A percentile compares a stretch with the other conserved stretches of the same genome.
phyloP scores from a whole-genome alignment of 2,888 invertebrate species.

The Nymphalis urticae region DNA sequence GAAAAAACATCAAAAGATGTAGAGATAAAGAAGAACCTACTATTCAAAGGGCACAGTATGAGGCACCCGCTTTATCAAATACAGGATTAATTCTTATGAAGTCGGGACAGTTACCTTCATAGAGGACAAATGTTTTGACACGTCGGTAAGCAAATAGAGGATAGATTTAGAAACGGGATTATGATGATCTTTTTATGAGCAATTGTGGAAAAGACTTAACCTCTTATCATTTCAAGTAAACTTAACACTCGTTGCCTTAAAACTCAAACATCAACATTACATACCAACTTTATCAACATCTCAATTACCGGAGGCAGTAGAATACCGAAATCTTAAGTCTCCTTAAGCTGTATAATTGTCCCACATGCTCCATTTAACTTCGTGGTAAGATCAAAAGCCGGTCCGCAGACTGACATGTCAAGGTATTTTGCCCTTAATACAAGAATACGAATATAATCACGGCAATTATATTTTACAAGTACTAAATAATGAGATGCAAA shows the following conservation, averaged over 20 bases:
- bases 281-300: conserved; percentile 33
- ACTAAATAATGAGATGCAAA: not conserved
- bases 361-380: conserved; percentile 41
- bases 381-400: conserved; percentile 47
- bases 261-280: conserved; percentile 29
- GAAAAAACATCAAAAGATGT: conserved; percentile 64
- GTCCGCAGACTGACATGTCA: conserved; percentile 40
- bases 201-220: conserved; percentile 50
- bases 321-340: conserved; percentile 30
- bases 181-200: conserved; percentile 53
- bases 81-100: conserved; percentile 70
- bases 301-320: conserved; percentile 36
- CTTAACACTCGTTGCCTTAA: conserved; percentile 22
- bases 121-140: conserved; percentile 76
- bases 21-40: conserved; percentile 72
- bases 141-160: conserved; percentile 63
- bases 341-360: conserved; percentile 33
- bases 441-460: not conserved
- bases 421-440: conserved; percentile 19
- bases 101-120: conserved; percentile 62
- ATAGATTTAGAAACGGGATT: conserved; percentile 59
- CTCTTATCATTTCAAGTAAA: conserved; percentile 43
- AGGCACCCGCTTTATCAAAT: conserved; percentile 79
- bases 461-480: not conserved
- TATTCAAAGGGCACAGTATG: conserved; percentile 67